phyloP scores from a whole-genome alignment of 2,888 invertebrate genomes.

The Himalopsyche tibetana region DNA sequence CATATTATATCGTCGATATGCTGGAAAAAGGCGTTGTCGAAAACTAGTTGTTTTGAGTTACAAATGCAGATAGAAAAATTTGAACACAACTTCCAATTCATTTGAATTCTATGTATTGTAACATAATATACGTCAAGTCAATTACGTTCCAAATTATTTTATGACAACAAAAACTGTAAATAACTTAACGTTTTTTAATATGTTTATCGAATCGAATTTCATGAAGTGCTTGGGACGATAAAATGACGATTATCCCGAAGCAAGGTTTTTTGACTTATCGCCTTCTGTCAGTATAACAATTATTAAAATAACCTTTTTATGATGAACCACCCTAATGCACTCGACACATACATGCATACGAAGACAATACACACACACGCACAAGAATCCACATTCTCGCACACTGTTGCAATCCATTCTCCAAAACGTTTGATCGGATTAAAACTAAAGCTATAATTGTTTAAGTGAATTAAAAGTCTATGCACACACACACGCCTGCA shows the following conservation, averaged over 20 bases:
- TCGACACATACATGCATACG: constrained; percentile 48
- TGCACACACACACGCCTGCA: constrained; percentile 46
- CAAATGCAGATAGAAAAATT: too few relatives aligned
- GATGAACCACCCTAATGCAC: constrained; percentile 50
- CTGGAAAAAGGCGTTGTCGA: too few relatives aligned
- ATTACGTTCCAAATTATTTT: too few relatives aligned
- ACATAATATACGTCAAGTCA: too few relatives aligned
- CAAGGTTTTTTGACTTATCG: too few relatives aligned
- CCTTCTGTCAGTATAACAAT: background rate
- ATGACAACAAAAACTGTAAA: too few relatives aligned
- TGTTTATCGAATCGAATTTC: background rate
- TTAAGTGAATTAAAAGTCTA: constrained; percentile 66
- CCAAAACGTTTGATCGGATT: constrained; percentile 66
- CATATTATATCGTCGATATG: too few relatives aligned
- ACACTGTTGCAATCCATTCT: constrained; percentile 54
- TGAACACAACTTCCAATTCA: too few relatives aligned
- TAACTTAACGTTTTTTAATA: background rate
- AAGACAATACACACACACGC: constrained; percentile 48
- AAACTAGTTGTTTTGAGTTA: too few relatives aligned
- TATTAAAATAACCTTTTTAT: constrained; percentile 11
- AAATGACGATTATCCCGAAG: too few relatives aligned
- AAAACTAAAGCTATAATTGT: constrained; percentile 66
- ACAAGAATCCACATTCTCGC: constrained; percentile 10
- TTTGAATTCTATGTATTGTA: too few relatives aligned
- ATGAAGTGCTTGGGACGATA: too few relatives aligned